Base-by-base conservation (phyloP, 92 coral and sea anemone genomes). In the Palythoa grandis region DNA sequence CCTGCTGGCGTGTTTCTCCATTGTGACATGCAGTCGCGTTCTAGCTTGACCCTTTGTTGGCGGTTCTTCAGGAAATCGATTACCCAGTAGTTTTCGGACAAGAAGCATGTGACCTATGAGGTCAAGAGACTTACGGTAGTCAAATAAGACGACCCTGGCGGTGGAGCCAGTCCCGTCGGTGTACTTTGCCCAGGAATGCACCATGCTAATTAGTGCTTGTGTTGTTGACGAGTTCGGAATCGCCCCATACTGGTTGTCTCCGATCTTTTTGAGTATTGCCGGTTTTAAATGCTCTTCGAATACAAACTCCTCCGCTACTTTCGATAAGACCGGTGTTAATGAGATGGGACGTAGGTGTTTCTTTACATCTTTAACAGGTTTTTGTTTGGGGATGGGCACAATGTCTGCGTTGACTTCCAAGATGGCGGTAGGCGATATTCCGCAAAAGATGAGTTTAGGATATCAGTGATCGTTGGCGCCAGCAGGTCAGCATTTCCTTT, bases 201-300 rank as follows among this genome's bases (percentile, higher is more conserved):
- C 52, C 78, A 73, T 73, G 78, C 78, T 73, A 35, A 73, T 73
- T 73, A 73, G 78, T 73, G 78, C 57, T 35, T 73, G 57, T 73
- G 78, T 73, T 73, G 78, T 47, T 39, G 78, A 47, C 52, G 78
- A 73, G 23, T 73, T 73, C n/a, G 78, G 78, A 73, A 47, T 73
- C 24, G 60, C 52, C 22, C 78, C 78, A 73, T 73, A 47, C 52
- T 70, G 78, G 52, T 73, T 73, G 52, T 39, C 78, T 35, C 52
- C 78, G 52, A 73, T 73, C 22, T 73, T 73, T 47, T 14, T 39
- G 78, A 73, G 78, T 35, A 72, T 35, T 25, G 76, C 76, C 16
- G 56, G 76, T 72, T 73, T 73, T 8, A 43, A 29, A 73, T 29
- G 48, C 48, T 39, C 48, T 47, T 73, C 77, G 19, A 73, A 23